phyloP scores from a whole-genome alignment of 2,113 vertebrate species.

The Elanus axillaris region DNA sequence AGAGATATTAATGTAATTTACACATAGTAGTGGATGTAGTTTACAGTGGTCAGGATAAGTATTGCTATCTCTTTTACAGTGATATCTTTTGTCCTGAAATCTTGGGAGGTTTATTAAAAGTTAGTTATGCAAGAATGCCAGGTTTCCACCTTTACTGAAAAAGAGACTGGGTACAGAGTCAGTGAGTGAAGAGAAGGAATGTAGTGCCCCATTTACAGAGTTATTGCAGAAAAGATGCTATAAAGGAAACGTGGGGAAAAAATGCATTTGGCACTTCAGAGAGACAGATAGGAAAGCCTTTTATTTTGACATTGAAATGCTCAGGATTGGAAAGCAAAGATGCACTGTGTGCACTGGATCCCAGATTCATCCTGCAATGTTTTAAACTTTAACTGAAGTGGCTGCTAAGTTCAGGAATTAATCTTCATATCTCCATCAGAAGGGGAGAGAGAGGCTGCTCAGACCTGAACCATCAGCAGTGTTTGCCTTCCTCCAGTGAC shows the following conservation, averaged over 20 bases:
- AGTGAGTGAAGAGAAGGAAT: background rate
- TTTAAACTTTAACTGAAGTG: background rate
- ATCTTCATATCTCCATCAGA: background rate
- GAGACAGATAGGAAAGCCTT: background rate
- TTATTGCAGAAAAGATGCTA: background rate
- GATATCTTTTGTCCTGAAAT: background rate
- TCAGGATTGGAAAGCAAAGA: background rate
- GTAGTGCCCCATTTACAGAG: background rate
- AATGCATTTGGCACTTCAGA: background rate
- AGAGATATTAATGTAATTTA: background rate
- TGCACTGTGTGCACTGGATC: background rate
- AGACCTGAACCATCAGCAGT: background rate
- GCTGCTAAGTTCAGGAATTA: background rate
- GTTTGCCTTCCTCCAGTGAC: background rate
- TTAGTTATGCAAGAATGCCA: background rate
- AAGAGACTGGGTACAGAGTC: background rate
- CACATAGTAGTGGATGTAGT: background rate
- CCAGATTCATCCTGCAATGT: background rate
- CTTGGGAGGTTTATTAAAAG: background rate
- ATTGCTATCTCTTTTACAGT: background rate
- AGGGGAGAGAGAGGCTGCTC: background rate
- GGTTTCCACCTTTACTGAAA: background rate
- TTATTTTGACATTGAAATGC: background rate
- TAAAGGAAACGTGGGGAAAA: background rate
- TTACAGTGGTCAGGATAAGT: background rate